A percentile compares a stretch with the other conserved stretches of the same genome.
phyloP scores from a whole-genome alignment of 2,113 vertebrate genomes.

The Chrysemys picta region DNA sequence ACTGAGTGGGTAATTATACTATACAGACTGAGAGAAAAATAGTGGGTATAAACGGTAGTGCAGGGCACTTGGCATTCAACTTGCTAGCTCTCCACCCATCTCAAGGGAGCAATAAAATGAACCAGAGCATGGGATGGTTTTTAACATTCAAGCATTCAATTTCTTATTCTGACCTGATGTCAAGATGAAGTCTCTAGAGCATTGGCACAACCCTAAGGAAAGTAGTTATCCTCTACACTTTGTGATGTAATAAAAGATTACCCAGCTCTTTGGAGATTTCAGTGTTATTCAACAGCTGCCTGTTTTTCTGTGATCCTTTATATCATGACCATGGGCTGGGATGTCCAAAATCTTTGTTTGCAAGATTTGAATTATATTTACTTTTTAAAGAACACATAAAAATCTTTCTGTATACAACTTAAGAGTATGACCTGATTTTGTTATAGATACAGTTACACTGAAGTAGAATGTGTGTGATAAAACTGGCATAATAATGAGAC shows the following conservation, averaged over 20 bases:
- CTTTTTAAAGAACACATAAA: not conserved
- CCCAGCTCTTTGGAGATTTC: not conserved
- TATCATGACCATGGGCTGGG: not conserved
- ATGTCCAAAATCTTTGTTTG: not conserved
- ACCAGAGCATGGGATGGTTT: not conserved
- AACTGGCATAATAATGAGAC: not conserved
- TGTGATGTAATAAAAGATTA: not conserved
- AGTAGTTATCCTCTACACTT: not conserved
- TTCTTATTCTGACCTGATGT: not conserved
- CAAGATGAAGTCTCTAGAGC: not conserved
- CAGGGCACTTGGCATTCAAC: constrained; percentile 22
- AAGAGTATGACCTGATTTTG: not conserved
- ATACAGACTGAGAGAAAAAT: constrained; percentile 21
- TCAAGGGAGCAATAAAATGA: not conserved
- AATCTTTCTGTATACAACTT: not conserved
- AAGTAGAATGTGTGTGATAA: not conserved
- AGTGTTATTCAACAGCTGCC: not conserved
- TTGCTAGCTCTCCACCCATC: not conserved
- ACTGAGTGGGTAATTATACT: constrained; percentile 43
- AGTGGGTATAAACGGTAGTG: not conserved
- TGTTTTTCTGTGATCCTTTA: not conserved
- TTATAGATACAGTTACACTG: not conserved
- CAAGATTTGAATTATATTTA: not conserved
- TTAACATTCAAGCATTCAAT: not conserved
- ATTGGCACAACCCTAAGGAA: not conserved